Percentiles rank a stretch among this genome's conserved stretches.
These are phyloP conservation scores for Ataeniobius toweri DNA, from an alignment of 2,797 vertebrate species.

Conservation along the genomic window DNA sequence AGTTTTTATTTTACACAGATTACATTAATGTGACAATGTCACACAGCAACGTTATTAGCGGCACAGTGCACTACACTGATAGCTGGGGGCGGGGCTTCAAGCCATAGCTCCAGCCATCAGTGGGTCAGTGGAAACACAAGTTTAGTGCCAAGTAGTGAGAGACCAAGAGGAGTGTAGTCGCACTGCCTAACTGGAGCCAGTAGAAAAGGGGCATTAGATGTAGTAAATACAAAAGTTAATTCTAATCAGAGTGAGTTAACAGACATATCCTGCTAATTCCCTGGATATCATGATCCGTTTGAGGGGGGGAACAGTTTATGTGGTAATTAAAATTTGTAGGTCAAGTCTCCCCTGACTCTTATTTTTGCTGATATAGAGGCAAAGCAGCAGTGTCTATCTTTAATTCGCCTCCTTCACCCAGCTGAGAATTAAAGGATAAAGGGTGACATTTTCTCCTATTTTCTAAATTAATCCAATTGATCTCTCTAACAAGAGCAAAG, in stretches of 20 bases:
- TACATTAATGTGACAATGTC: too few relatives aligned
- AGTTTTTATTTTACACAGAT: too few relatives aligned
- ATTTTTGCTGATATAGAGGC: conserved; percentile 86
- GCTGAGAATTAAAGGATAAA: conserved; percentile 93
- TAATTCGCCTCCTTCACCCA: conserved; percentile 83
- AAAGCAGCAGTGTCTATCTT: conserved; percentile 81
- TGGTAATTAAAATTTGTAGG: conserved; percentile 98
- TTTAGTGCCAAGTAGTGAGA: too few relatives aligned
- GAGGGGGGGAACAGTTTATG: conserved; percentile 91
- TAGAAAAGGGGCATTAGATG: neutral
- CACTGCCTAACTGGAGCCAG: too few relatives aligned
- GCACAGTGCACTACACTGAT: too few relatives aligned
- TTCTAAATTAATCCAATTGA: conserved; percentile 98
- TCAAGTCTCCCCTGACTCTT: conserved; percentile 91
- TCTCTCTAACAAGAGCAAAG: conserved; percentile 97
- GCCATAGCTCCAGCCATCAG: too few relatives aligned
- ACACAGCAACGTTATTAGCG: too few relatives aligned
- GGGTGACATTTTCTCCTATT: conserved; percentile 95
- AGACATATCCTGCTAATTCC: conserved; percentile 56
- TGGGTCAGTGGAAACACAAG: too few relatives aligned
- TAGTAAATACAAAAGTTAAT: neutral
- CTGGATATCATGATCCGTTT: conserved; percentile 76
- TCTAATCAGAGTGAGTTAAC: conserved; percentile 56
- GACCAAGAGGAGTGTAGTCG: too few relatives aligned
- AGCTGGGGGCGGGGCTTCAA: too few relatives aligned